Evolutionary conservation across 2,113 vertebrate genomes (phyloP), one percentile per base, ranked within the genome.

Genomic region (Oryctolagus cuniculus): DNA sequence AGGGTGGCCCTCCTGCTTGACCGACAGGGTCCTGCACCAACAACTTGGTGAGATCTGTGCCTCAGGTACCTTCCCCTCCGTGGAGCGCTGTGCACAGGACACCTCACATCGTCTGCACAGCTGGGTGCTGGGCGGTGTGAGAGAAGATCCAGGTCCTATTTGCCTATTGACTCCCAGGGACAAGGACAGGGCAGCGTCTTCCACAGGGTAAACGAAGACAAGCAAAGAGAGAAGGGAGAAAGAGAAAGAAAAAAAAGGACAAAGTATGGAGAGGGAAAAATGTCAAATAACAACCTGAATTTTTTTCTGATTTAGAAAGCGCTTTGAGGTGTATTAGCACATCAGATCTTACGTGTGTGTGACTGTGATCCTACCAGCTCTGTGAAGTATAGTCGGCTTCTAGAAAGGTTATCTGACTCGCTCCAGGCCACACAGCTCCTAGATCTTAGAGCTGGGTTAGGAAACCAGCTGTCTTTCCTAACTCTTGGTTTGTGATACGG

Each of bases 301-400:
- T 15, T 15, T 82, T 55, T 87, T 91, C 55, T 49, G 86, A 92
- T 19, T 55, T 77, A 87, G 75, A 83, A 93, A 89, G 86, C 0
- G 1, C 6, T 91, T 44, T 74, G 27, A 49, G 5, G 29, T 0
- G 0, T 53, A 12, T 72, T 58, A 34, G n/a, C 16, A 17, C 10
- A 2, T 92, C 73, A 36, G 27, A 36, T 64, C 51, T 21, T 29
- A 44, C 5, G 10, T 24, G 3, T 58, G 6, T 38, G 24, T 55
- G 29, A 31, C 8, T 34, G 7, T 69, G 49, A 49, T 70, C 44
- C 1, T 75, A 75, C 74, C 16, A 58, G 61, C 36, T 29, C 12
- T 13, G 24, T 44, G 34, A 84, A 21, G 11, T 44, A 1, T 67
- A 22, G 77, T 24, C 21, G 67, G 10, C 5, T 63, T 63, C 82